These are phyloP conservation scores for Eulemur albifrons DNA, from an alignment of 2,797 vertebrate genomes.

Conservation along the genomic window DNA sequence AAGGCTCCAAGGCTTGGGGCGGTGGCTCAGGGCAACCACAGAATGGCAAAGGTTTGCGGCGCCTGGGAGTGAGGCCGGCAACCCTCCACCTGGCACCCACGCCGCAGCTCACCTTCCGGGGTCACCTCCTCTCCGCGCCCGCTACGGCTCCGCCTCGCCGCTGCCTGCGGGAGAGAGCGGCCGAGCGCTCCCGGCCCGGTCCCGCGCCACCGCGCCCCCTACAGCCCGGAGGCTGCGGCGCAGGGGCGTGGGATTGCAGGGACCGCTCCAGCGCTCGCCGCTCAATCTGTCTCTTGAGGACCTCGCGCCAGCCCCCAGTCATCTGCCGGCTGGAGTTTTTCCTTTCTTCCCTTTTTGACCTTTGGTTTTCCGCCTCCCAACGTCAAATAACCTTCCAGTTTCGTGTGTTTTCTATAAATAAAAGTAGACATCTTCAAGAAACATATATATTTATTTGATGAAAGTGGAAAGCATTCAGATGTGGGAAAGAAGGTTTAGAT, in stretches of 20 bases:
- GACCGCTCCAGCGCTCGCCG: fast-evolving
- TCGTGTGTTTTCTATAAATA: neutral
- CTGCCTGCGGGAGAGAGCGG: neutral
- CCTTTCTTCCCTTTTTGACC: neutral
- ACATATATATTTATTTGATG: neutral
- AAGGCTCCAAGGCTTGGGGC: fast-evolving
- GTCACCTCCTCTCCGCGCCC: fast-evolving
- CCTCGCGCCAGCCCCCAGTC: neutral
- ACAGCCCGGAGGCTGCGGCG: conserved; percentile 29
- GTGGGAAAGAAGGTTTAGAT: neutral
- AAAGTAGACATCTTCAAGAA: neutral
- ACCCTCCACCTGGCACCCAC: fast-evolving
- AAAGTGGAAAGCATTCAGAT: neutral
- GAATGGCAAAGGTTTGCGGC: neutral
- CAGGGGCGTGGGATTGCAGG: fast-evolving
- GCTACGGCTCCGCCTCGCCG: neutral
- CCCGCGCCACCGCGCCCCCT: conserved; percentile 49
- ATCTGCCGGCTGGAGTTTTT: neutral
- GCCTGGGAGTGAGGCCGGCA: fast-evolving
- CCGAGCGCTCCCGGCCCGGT: fast-evolving
- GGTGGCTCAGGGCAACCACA: neutral
- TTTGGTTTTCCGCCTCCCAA: neutral
- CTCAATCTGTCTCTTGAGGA: fast-evolving
- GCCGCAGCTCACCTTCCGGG: neutral
- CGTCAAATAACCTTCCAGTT: neutral